Conservation (phyloP, 1,140 invertebrate species). For the Nebria ingens region DNA sequence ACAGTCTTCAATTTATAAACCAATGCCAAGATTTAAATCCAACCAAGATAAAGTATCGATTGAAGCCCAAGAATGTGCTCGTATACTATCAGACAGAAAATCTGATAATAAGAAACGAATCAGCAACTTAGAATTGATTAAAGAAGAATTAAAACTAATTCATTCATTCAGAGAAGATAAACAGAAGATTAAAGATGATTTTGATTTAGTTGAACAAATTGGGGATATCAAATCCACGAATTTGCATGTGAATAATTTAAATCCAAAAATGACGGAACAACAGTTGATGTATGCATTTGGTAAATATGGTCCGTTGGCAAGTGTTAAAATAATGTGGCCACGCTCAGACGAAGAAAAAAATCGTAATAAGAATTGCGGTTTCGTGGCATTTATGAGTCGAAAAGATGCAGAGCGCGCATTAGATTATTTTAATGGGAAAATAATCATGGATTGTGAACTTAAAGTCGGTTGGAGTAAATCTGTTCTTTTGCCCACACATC, state of each 20-base stretch:
- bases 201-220: conserved; percentile 5
- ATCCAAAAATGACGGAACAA: conserved; percentile 74
- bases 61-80: conserved; percentile 35
- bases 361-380: conserved; percentile 74
- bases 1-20: conserved; percentile 25
- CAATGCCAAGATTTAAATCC: conserved; percentile 21
- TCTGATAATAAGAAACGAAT: conserved; percentile 36
- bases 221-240: conserved; percentile 55
- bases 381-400: conserved; percentile 86
- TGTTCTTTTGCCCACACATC: conserved; percentile 82
- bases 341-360: conserved; percentile 72
- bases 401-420: conserved; percentile 77
- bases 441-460: conserved; percentile 89
- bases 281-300: conserved; percentile 83
- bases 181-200: conserved; percentile 21
- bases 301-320: conserved; percentile 76
- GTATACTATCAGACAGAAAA: conserved; percentile 24
- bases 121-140: conserved; percentile 32
- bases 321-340: conserved; percentile 91
- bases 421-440: conserved; percentile 68
- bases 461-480: conserved; percentile 97
- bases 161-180: conserved; percentile 20
- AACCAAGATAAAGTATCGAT: conserved; percentile 31
- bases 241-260: conserved; percentile 78
- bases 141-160: conserved; percentile 29